Percentiles rank a stretch among this genome's conserved stretches.
These are phyloP conservation scores for Pseudopipra pipra DNA, from an alignment of 2,113 vertebrate species.

Conservation along the genomic window DNA sequence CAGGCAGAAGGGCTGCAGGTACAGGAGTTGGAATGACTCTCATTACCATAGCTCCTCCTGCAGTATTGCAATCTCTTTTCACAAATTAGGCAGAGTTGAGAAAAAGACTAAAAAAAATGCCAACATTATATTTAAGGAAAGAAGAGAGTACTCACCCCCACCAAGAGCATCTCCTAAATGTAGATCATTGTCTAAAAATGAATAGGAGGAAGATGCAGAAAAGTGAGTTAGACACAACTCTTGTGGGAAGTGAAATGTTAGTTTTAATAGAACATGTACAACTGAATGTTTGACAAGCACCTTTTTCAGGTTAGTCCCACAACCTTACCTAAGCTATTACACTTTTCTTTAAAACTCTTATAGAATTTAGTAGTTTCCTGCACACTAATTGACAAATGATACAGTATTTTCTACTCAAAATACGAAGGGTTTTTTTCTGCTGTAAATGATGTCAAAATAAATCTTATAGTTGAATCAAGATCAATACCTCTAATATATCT, in stretches of 20 bases:
- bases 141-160: slow-evolving; percentile 32
- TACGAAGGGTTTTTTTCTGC: not conserved
- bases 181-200: slow-evolving; percentile 44
- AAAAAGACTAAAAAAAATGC: not conserved
- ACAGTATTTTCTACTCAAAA: not conserved
- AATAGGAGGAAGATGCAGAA: not conserved
- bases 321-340: not conserved
- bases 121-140: not conserved
- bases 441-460: not conserved
- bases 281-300: not conserved
- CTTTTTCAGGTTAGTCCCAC: not conserved
- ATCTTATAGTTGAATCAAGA: not conserved
- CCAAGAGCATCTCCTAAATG: slow-evolving; percentile 53
- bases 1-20: not conserved
- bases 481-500: not conserved
- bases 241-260: not conserved
- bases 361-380: not conserved
- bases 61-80: not conserved
- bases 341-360: not conserved
- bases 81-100: not conserved
- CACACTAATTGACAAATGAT: not conserved
- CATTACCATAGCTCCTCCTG: not conserved
- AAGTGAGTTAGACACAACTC: not conserved
- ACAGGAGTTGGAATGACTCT: not conserved
- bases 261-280: not conserved